Evolutionary conservation across 2,797 vertebrate species (phyloP).

Genomic region (Poeciliopsis presidionis): DNA sequence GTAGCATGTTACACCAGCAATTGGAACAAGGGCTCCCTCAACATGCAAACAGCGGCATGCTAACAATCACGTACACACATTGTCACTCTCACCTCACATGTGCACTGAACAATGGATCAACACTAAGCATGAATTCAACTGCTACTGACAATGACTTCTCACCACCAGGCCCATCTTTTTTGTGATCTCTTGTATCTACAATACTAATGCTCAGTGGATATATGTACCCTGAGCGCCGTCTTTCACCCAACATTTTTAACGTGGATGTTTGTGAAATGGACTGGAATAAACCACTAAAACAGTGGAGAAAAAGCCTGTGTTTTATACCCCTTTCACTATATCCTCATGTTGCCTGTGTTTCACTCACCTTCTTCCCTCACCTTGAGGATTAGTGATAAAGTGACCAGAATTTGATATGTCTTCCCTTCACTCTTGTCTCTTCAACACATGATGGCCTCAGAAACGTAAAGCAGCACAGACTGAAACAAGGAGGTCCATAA

Average conservation of each 20-base stretch:
- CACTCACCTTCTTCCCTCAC: conserved; percentile 40
- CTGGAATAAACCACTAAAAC: conserved; percentile 70
- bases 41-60: background rate
- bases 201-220: conserved; percentile 66
- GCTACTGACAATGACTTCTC: conserved; percentile 71
- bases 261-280: conserved; percentile 82
- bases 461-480: conserved; percentile 60
- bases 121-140: conserved; percentile 70
- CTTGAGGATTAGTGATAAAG: conserved; percentile 70
- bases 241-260: conserved; percentile 73
- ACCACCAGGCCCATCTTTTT: conserved; percentile 64
- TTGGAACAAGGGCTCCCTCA: conserved; percentile 20
- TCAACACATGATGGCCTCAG: conserved; percentile 47
- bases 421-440: conserved; percentile 46
- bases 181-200: conserved; percentile 63
- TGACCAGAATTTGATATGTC: conserved; percentile 65
- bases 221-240: conserved; percentile 66
- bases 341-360: conserved; percentile 45
- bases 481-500: conserved; percentile 23
- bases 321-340: conserved; percentile 61
- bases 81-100: conserved; percentile 50
- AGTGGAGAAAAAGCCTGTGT: conserved; percentile 35
- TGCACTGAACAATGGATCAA: conserved; percentile 65
- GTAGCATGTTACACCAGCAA: conserved; percentile 55
- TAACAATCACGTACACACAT: conserved; percentile 46